Conservation (phyloP, 2,888 invertebrate genomes). For the Subacronicta megacephala region DNA sequence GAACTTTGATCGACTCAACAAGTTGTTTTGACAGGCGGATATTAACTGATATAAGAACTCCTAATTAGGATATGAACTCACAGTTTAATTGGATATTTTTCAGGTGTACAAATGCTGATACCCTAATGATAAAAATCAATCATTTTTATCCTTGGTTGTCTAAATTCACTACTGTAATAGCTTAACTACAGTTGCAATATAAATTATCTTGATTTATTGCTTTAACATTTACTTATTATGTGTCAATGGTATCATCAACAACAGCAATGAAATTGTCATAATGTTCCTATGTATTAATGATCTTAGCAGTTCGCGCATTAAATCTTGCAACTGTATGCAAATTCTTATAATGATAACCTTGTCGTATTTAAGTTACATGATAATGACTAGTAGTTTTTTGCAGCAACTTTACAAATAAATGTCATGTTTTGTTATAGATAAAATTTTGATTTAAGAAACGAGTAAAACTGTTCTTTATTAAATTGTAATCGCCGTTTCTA, state of each 20-base stretch:
- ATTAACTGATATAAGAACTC: constrained; percentile 6
- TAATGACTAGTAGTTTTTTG: not conserved
- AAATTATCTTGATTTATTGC: constrained; percentile 41
- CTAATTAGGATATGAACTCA: constrained; percentile 14
- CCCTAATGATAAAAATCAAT: constrained; percentile 11
- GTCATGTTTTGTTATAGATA: not conserved
- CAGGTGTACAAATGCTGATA: constrained; percentile 13
- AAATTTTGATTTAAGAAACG: not conserved
- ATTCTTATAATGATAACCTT: constrained; percentile 15
- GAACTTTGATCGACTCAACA: constrained; percentile 15
- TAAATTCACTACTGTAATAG: constrained; percentile 20
- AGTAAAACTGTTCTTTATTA: not conserved
- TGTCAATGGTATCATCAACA: constrained; percentile 25
- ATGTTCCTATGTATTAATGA: constrained; percentile 24
- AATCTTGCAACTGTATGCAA: constrained; percentile 26
- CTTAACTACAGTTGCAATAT: constrained; percentile 32
- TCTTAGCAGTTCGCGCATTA: constrained; percentile 18
- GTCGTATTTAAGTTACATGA: constrained; percentile 3
- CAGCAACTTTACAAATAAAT: not conserved
- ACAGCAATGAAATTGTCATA: constrained; percentile 22
- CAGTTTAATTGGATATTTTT: constrained; percentile 7
- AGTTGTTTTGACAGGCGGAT: constrained; percentile 6
- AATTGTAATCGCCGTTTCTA: not conserved
- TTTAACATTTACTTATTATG: constrained; percentile 27
- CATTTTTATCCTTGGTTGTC: constrained; percentile 19